Base-by-base conservation (phyloP, 2,113 vertebrate species). In the Hemicordylus capensis region DNA sequence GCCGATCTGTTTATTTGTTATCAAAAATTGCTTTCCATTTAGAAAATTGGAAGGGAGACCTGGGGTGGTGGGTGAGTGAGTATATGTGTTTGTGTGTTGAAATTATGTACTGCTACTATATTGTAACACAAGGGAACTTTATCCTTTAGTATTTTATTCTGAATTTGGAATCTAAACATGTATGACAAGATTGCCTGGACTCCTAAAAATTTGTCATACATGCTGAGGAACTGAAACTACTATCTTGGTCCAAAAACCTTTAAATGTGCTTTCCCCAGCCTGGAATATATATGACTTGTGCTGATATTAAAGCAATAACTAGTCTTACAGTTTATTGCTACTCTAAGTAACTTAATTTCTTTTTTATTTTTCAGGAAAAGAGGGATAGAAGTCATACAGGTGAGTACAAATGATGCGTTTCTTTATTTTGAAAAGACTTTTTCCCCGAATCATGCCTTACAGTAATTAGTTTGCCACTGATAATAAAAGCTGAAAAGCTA, bases 361-460 rank as follows among this genome's bases (percentile, higher is more conserved):
- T 85, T 80, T 90, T 93, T 80, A 86, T 89, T 94, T 93, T 95
- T 48, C 94, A 99, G 98, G 96, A 99, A 99, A 97, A 97, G 98
- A 94, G 98, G 98, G 80, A 98, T 99, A 88, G 98, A 99, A 93
- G 98, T 99, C 81, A 95, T 99, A 87, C 98, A 98, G 98, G 98
- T 99, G 96, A 98, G 98, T 95, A 93, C 66, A 61, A 88, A 83
- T 86, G 48, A 56, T 61, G 0, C 6, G 1, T 85, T 82, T 59
- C 5, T 6, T 51, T 20, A 0, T 6, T 4, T 15, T 74, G 26
- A n/a, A n/a, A n/a, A n/a, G n/a, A n/a, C n/a, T n/a, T n/a, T n/a
- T n/a, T n/a, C 1, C 3, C 26, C 8, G 14, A 48, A 51, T 2
- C 3, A 34, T 11, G 19, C n/a, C 42, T 0, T 87, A 80, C 51